Conservation (phyloP, 2,888 invertebrate species). For the Antitype chi region DNA sequence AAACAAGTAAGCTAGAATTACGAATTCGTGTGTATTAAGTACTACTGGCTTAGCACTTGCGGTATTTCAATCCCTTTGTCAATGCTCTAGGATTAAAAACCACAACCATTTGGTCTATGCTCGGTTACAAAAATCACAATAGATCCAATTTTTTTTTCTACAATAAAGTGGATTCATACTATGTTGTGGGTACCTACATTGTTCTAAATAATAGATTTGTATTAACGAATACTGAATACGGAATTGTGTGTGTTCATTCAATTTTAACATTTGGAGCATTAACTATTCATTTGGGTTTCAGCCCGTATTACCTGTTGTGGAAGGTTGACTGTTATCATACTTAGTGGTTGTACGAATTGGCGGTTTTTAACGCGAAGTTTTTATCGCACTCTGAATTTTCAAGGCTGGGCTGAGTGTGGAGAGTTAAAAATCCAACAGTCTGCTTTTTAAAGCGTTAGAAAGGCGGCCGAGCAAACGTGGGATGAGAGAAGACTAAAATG, state of each 20-base stretch:
- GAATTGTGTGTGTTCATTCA: slow-evolving; percentile 3
- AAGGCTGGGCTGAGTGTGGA: neutral
- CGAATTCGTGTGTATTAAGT: neutral
- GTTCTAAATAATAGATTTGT: slow-evolving; percentile 29
- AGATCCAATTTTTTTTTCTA: neutral
- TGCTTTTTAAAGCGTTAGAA: neutral
- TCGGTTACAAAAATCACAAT: neutral
- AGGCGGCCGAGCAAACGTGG: too few relatives aligned
- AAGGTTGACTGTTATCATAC: neutral
- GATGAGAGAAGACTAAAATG: too few relatives aligned
- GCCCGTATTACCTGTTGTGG: neutral
- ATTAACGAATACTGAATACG: slow-evolving; percentile 23
- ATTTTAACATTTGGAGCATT: slow-evolving; percentile 14
- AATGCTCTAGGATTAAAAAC: slow-evolving; percentile 3
- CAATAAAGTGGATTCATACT: slow-evolving; percentile 5
- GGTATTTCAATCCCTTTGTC: slow-evolving; percentile 6
- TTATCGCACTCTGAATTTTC: neutral
- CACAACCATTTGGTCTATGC: neutral
- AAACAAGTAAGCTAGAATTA: neutral
- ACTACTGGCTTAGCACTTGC: neutral
- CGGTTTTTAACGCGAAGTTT: neutral
- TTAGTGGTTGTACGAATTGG: neutral
- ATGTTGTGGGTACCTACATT: neutral
- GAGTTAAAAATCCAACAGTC: neutral
- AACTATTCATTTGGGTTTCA: slow-evolving; percentile 23